These are phyloP conservation scores for Druceiella hillmani DNA, from an alignment of 2,888 invertebrate genomes.

Conservation along the genomic window DNA sequence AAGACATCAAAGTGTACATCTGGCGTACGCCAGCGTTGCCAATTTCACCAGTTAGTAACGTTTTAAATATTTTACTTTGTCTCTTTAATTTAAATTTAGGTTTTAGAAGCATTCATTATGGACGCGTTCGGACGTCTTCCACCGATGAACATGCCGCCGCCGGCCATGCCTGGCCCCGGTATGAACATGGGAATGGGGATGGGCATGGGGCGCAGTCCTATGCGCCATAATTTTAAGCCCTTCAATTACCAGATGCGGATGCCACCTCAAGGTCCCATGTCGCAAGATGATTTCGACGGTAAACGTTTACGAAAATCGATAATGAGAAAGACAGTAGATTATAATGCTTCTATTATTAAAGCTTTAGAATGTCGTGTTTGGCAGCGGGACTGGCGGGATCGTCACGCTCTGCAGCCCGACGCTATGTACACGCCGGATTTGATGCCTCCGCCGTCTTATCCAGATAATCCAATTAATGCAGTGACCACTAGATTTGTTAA, in stretches of 20 bases:
- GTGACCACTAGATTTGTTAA: conserved; percentile 94
- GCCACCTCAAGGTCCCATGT: conserved; percentile 56
- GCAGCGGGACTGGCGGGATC: conserved; percentile 90
- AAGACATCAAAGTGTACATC: too few species aligned
- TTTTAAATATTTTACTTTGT: too few species aligned
- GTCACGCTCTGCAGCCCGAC: conserved; percentile 89
- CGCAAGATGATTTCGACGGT: conserved; percentile 90
- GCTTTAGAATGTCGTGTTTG: conserved; percentile 90
- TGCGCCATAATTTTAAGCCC: conserved; percentile 47
- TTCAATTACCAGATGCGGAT: conserved; percentile 47
- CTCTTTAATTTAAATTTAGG: too few species aligned
- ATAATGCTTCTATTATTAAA: conserved; percentile 91
- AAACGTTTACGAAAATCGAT: conserved; percentile 93
- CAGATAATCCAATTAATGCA: conserved; percentile 94
- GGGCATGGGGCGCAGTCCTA: conserved; percentile 34
- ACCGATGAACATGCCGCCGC: conserved; percentile 5
- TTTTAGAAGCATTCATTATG: conserved; percentile 43
- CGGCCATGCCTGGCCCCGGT: conserved; percentile 24
- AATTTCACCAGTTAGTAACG: too few species aligned
- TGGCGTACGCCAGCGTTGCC: too few species aligned
- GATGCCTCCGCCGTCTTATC: conserved; percentile 89
- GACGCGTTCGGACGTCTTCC: conserved; percentile 49
- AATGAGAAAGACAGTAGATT: conserved; percentile 97
- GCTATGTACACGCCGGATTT: conserved; percentile 91
- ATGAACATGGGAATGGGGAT: conserved; percentile 28